These are phyloP conservation scores for Copsychus sechellarum DNA, from an alignment of 2,113 vertebrate species.

Conservation along the genomic window DNA sequence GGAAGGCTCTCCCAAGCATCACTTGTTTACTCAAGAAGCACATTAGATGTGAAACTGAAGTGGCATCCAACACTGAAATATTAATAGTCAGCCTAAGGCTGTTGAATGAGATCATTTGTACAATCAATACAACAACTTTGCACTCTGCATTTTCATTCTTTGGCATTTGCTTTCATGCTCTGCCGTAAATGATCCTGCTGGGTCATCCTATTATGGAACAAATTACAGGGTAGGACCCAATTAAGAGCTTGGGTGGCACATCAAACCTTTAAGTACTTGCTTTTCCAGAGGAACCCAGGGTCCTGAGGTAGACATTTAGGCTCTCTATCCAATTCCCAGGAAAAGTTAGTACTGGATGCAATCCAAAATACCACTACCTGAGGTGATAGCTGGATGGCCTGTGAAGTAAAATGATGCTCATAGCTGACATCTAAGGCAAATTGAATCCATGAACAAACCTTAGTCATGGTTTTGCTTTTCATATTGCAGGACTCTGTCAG, in stretches of 20 bases:
- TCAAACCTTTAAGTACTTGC: not conserved
- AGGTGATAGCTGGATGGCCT: not conserved
- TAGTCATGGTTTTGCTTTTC: not conserved
- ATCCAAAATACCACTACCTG: not conserved
- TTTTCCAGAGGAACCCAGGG: not conserved
- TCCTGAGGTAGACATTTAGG: not conserved
- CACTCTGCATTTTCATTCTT: not conserved
- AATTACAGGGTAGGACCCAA: not conserved
- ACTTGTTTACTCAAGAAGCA: slow-evolving; percentile 38
- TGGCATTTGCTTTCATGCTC: slow-evolving; percentile 19
- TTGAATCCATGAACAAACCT: not conserved
- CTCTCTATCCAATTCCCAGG: not conserved
- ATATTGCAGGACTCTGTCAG: not conserved
- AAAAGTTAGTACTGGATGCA: not conserved
- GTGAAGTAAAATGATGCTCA: not conserved
- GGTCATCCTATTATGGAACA: slow-evolving; percentile 1
- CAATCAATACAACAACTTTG: slow-evolving; percentile 32
- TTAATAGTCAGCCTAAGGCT: slow-evolving; percentile 13
- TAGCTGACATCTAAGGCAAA: not conserved
- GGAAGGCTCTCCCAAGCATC: not conserved
- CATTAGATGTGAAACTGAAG: slow-evolving; percentile 42
- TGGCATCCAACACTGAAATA: slow-evolving; percentile 32
- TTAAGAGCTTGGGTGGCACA: not conserved
- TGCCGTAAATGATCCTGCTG: slow-evolving; percentile 41
- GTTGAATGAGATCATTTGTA: slow-evolving; percentile 46